A percentile compares a stretch with the other conserved stretches of the same genome.
Evolutionary conservation across 2,888 invertebrate species (phyloP).

Genomic region (Himalopsyche tibetana): DNA sequence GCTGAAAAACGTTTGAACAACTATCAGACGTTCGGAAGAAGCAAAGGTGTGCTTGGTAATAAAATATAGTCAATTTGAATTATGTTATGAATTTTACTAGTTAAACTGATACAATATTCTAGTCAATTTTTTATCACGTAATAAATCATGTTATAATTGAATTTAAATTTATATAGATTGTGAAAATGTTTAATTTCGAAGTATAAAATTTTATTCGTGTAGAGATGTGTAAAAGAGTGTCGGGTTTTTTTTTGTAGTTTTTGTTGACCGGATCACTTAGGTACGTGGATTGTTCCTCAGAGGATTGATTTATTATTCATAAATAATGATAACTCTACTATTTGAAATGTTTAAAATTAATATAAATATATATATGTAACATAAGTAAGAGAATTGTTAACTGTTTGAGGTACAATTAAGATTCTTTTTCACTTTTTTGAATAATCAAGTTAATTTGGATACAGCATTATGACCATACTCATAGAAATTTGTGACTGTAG

Average conservation of each 20-base stretch:
- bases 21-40: constrained; percentile 35
- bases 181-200: constrained; percentile 49
- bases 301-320: constrained; percentile 38
- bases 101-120: constrained; percentile 63
- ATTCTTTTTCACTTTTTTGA: constrained; percentile 38
- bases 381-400: constrained; percentile 34
- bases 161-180: constrained; percentile 56
- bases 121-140: constrained; percentile 64
- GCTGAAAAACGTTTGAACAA: constrained; percentile 53
- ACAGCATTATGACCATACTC: constrained; percentile 22
- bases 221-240: constrained; percentile 50
- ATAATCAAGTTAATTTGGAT: constrained; percentile 37
- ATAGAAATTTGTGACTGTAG: constrained; percentile 14
- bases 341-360: constrained; percentile 48
- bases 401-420: constrained; percentile 39
- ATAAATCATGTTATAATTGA: constrained; percentile 64
- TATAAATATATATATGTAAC: constrained; percentile 41
- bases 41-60: constrained; percentile 59
- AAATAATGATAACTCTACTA: constrained; percentile 31
- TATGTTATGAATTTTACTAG: constrained; percentile 62
- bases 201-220: constrained; percentile 49
- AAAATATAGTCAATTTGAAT: constrained; percentile 65
- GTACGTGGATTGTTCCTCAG: constrained; percentile 45
- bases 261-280: constrained; percentile 32
- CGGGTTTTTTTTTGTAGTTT: constrained; percentile 48